Base-by-base conservation (phyloP, 2,113 vertebrate species). In the Lepus americanus region DNA sequence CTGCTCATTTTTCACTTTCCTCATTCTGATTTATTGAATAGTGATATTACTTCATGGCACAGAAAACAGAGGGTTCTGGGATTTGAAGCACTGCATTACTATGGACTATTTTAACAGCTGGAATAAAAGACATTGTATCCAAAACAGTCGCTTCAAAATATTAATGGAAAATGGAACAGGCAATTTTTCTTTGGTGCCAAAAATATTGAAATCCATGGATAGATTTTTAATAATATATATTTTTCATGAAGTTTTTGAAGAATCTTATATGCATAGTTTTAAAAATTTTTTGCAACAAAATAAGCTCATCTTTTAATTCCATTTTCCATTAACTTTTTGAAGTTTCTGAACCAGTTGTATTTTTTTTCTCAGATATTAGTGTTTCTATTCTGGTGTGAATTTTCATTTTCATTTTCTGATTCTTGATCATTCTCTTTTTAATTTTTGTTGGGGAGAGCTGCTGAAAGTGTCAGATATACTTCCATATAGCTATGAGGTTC, bases 331-430 rank as follows among this genome's bases (percentile, higher is more conserved):
- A 59, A 19, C 55, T 59, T 59, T 59, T 16, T 59, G 55, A 59
- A 59, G 55, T 19, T 4, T 59, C 44, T 25, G 66, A 80, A 53
- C 31, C 6, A 33, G 13, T 61, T 74, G 9, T 14, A 16, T 49
- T 11, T 63, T 49, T 74, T 9, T 13, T 5, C 31, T 31, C 61
- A 51, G 67, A 85, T 63, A 64, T 17, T 72, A 23, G 33, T 82
- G 25, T 87, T 92, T 91, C 78, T 88, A 83, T 92, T 96, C 61
- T 67, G 22, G 44, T 44, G 55, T 5, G 93, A 80, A 76, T 17
- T 25, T 93, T 87, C 29, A 76, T 17, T 25, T 93, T 87, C 29
- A 59, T 59, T 66, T 92, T 96, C 51, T 78, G 51, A 25, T 87
- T 87, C n/a, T 33, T 82, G 6, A 11, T 69, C 87, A 59, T 7